Evolutionary conservation across 2,113 vertebrate species (phyloP).

Genomic region (Aleadryas rufinucha): DNA sequence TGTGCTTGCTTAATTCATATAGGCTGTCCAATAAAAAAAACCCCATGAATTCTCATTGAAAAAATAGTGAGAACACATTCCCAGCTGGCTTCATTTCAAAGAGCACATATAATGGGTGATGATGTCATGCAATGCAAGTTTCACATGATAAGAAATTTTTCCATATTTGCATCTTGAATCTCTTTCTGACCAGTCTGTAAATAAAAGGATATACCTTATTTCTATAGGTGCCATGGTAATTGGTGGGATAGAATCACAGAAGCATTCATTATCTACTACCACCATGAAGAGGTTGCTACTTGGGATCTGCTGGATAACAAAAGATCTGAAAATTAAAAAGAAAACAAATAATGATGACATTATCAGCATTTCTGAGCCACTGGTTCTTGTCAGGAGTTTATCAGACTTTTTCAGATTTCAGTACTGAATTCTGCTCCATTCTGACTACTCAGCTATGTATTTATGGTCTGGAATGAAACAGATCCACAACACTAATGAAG

Average conservation of each 20-base stretch:
- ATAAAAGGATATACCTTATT: slow-evolving; percentile 98
- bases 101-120: not conserved
- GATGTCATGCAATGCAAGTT: not conserved
- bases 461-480: not conserved
- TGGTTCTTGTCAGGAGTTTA: not conserved
- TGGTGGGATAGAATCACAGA: slow-evolving; percentile 84
- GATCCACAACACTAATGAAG: not conserved
- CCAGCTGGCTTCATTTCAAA: not conserved
- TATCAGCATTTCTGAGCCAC: not conserved
- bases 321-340: slow-evolving; percentile 81
- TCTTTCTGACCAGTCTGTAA: not conserved
- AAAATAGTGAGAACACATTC: not conserved
- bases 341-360: not conserved
- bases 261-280: slow-evolving; percentile 94
- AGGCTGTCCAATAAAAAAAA: not conserved
- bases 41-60: not conserved
- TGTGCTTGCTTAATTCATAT: not conserved
- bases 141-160: not conserved
- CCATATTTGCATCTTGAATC: not conserved
- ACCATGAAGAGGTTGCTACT: slow-evolving; percentile 99
- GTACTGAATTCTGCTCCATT: not conserved
- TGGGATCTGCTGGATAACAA: slow-evolving; percentile 98
- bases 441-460: not conserved
- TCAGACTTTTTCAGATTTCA: not conserved
- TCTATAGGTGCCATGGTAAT: slow-evolving; percentile 97